Conservation (phyloP, 2,113 vertebrate species). For the Callopanchax toddi region DNA sequence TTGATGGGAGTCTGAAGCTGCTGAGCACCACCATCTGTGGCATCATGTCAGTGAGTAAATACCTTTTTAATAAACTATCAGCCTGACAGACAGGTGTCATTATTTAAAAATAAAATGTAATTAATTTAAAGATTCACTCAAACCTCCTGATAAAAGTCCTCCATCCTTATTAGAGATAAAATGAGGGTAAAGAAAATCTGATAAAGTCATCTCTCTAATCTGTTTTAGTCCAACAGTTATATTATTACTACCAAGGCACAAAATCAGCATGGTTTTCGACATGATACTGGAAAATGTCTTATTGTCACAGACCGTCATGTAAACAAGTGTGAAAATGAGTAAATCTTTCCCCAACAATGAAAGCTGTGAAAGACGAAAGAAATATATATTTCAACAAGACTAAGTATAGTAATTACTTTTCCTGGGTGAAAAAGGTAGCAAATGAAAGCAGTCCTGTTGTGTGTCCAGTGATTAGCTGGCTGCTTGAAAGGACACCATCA, state of each 20-base stretch:
- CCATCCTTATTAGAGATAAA: not conserved
- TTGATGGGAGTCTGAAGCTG: slow-evolving; percentile 29
- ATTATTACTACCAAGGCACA: too few species aligned
- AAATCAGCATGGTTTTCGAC: too few species aligned
- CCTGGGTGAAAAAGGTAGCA: slow-evolving; percentile 24
- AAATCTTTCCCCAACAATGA: not conserved
- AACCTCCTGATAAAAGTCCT: slow-evolving; percentile 6
- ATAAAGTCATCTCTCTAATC: not conserved
- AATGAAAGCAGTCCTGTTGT: not conserved
- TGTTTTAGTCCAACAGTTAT: too few species aligned
- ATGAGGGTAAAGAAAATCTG: not conserved
- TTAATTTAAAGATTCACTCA: slow-evolving; percentile 11
- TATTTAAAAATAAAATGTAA: slow-evolving; percentile 33
- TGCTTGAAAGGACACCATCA: not conserved
- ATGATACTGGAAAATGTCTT: not conserved
- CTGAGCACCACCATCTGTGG: slow-evolving; percentile 27
- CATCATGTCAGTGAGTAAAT: slow-evolving; percentile 34
- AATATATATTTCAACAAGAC: not conserved
- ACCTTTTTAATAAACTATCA: slow-evolving; percentile 39
- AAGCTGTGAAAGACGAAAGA: not conserved
- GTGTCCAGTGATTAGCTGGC: slow-evolving; percentile 5
- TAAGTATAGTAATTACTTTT: not conserved
- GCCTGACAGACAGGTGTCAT: slow-evolving; percentile 31
- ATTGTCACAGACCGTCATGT: not conserved
- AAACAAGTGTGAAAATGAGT: not conserved